Evolutionary conservation across 2,113 vertebrate genomes (phyloP), one percentile per base, ranked within the genome.

Genomic region (Aegotheles bennettii): DNA sequence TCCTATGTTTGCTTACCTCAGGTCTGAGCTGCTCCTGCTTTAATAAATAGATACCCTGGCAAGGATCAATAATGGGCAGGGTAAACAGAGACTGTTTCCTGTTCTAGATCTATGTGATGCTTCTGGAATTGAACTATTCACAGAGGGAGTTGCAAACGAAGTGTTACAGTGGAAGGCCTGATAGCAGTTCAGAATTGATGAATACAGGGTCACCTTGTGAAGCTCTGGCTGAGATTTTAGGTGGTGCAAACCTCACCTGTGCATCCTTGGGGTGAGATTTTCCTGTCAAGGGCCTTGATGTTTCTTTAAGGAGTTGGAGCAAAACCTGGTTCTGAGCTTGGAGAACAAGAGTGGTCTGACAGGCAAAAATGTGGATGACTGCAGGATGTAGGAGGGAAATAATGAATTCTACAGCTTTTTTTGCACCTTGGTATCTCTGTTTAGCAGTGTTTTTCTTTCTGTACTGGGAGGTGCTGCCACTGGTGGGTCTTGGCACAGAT

Each of bases 161-260:
- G n/a, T n/a, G n/a, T n/a, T n/a, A n/a, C n/a, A n/a, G n/a, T n/a
- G n/a, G n/a, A n/a, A 29, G n/a, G 40, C 24, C 19, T 3, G 0
- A 0, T 6, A 20, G 76, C 59, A 35, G 7, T 21, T 78, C 28
- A 29, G 90, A 45, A 3, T 6, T 6, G 50, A 15, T 29, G 28
- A 17, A 8, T 23, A 5, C 13, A 2, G 21, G 6, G 16, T 57
- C 31, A 4, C 17, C 74, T 6, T 3, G 73, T 1, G 29, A 29
- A 18, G 51, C 24, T 1, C 42, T 7, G 33, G 2, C 20, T 16
- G 75, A 17, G 31, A 1, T 4, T 4, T 11, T 10, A 11, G 56
- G 11, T 0, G 11, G n/a, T 28, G 35, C 42, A 54, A 28, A n/a
- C 28, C 38, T 14, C 51, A 48, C 0, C n/a, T 8, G 42, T n/a